Evolutionary conservation across 2,888 invertebrate species (phyloP).

Genomic region (Ormyrus nitidulus): DNA sequence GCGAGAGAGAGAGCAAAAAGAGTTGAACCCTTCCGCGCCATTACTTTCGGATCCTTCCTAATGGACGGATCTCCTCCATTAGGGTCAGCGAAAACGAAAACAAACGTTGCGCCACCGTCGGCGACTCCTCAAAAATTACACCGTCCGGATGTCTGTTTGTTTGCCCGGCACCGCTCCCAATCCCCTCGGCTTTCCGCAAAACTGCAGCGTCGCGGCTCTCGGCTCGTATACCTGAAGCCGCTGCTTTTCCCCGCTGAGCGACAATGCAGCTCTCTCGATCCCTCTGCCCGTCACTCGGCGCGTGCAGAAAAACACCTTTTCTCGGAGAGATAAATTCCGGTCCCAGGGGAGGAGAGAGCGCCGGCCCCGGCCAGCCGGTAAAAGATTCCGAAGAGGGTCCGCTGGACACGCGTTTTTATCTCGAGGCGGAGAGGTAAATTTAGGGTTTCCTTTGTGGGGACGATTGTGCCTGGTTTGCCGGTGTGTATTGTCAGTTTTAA

Average conservation of each 20-base stretch:
- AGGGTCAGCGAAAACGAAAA: no score
- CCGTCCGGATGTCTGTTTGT: conserved; percentile 25
- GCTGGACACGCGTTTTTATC: conserved; percentile 25
- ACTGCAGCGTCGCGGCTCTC: neutral
- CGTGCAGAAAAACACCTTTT: conserved; percentile 41
- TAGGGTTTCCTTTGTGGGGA: conserved; percentile 38
- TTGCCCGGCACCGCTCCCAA: conserved; percentile 13
- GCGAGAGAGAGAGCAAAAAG: no score
- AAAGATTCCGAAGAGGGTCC: neutral
- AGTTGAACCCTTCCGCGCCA: no score
- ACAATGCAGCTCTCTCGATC: conserved; percentile 16
- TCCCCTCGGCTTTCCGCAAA: conserved; percentile 29
- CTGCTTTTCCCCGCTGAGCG: neutral
- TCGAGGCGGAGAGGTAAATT: conserved; percentile 25
- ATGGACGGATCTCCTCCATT: no score
- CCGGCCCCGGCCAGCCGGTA: neutral
- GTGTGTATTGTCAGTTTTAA: conserved; percentile 32
- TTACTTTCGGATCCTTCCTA: no score
- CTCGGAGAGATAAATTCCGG: conserved; percentile 36
- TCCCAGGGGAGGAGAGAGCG: no score
- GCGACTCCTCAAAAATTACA: neutral
- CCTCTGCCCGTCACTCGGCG: neutral
- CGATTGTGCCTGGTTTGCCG: conserved; percentile 6
- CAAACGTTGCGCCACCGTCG: neutral
- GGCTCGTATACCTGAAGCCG: neutral